Percentiles rank a stretch among this genome's conserved stretches.
Evolutionary conservation across 2,797 vertebrate genomes (phyloP).

Genomic region (Pseudochromis fuscus): DNA sequence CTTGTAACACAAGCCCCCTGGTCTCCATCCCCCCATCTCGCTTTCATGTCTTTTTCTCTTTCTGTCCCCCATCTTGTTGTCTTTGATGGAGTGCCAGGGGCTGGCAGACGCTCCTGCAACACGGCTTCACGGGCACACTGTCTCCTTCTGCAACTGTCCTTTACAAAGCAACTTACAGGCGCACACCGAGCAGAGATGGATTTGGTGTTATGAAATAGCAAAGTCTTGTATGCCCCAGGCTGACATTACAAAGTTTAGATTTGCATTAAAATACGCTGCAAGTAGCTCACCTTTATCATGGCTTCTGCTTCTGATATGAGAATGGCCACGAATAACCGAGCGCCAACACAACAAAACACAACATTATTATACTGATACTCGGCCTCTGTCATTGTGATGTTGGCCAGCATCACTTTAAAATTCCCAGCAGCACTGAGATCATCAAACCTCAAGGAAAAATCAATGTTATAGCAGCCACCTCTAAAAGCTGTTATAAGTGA

Average conservation of each 20-base stretch:
- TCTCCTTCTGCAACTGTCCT: constrained; percentile 40
- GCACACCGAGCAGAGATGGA: neutral
- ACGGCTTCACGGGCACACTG: constrained; percentile 34
- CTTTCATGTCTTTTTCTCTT: constrained; percentile 77
- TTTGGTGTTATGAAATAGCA: constrained; percentile 28
- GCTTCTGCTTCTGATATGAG: neutral
- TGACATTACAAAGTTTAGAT: constrained; percentile 20
- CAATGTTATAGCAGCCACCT: constrained; percentile 7
- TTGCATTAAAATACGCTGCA: constrained; percentile 21
- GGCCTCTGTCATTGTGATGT: neutral
- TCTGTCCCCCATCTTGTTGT: constrained; percentile 63
- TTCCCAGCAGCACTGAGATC: constrained; percentile 7
- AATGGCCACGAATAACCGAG: neutral
- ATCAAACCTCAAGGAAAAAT: constrained; percentile 7
- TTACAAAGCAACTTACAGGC: constrained; percentile 17
- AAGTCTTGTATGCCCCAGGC: constrained; percentile 5
- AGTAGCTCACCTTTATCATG: neutral
- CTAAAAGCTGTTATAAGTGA: neutral
- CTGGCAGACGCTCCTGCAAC: constrained; percentile 61
- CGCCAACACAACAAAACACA: neutral
- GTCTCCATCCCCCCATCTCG: constrained; percentile 43
- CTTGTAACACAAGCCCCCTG: constrained; percentile 58
- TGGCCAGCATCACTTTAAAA: neutral
- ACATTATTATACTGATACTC: neutral
- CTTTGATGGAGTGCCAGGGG: constrained; percentile 78